Evolutionary conservation across 2,113 vertebrate genomes (phyloP).

Genomic region (Trichechus manatus): DNA sequence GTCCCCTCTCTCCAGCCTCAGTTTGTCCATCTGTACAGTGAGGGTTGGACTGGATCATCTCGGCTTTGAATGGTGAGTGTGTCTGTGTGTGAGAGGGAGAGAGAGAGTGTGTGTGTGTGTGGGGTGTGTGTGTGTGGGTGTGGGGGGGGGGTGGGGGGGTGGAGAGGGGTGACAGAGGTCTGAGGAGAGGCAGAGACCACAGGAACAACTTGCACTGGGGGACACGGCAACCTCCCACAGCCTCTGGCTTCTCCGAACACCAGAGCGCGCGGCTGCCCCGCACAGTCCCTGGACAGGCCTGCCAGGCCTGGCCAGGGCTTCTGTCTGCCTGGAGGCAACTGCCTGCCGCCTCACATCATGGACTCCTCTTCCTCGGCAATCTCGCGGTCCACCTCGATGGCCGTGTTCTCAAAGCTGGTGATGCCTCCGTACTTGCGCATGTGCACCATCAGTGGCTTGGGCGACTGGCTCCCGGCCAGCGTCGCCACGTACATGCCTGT

Average conservation of each 20-base stretch:
- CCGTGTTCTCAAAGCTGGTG: conserved; percentile 91
- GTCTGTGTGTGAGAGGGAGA: background rate
- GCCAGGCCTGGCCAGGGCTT: background rate
- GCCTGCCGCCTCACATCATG: conserved; percentile 86
- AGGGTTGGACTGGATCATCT: background rate
- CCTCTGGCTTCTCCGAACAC: background rate
- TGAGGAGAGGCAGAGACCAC: conserved; percentile 44
- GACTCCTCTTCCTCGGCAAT: conserved; percentile 90
- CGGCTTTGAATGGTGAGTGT: background rate
- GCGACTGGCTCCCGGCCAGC: conserved; percentile 89
- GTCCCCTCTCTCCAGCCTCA: conserved; percentile 19
- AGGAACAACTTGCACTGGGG: background rate
- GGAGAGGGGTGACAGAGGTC: background rate
- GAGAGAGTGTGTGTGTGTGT: background rate
- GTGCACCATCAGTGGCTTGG: conserved; percentile 91
- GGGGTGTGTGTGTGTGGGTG: background rate
- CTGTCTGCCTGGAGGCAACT: background rate
- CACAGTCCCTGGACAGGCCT: background rate
- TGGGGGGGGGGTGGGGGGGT: background rate
- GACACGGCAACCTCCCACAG: background rate
- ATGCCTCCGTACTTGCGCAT: conserved; percentile 91
- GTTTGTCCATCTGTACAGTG: background rate
- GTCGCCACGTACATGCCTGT: conserved; percentile 89
- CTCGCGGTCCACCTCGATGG: conserved; percentile 90
- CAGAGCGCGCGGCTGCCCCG: background rate